These are phyloP conservation scores for Pseudochirops corinnae DNA, from an alignment of 2,797 vertebrate species.

Conservation along the genomic window DNA sequence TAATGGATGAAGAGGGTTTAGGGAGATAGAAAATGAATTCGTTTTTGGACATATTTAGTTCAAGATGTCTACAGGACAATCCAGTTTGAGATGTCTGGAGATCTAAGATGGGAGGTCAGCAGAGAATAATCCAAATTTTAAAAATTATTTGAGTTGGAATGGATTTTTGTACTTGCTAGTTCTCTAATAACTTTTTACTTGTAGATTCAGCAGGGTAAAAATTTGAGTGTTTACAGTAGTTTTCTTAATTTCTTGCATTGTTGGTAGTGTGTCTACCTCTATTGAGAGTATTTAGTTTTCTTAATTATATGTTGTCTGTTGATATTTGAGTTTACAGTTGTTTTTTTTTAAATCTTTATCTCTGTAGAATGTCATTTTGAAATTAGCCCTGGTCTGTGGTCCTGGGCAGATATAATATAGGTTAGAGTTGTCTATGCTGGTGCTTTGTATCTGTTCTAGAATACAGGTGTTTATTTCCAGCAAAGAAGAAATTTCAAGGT, in stretches of 20 bases:
- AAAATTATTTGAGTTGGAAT: neutral
- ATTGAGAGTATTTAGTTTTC: conserved; percentile 33
- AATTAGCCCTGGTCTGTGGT: neutral
- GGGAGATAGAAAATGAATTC: neutral
- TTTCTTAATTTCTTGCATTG: conserved; percentile 37
- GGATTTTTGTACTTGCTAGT: conserved; percentile 32
- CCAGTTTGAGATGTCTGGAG: neutral
- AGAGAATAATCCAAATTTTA: neutral
- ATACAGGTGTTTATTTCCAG: conserved; percentile 49
- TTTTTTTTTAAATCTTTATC: conserved; percentile 4
- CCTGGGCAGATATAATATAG: neutral
- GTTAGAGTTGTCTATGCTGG: conserved; percentile 9
- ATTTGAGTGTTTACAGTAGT: neutral
- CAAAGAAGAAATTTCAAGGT: conserved; percentile 18
- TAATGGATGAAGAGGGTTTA: neutral
- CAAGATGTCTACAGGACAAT: neutral
- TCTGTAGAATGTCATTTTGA: neutral
- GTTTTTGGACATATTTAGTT: neutral
- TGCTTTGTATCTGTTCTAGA: conserved; percentile 15
- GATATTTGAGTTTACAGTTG: conserved; percentile 7
- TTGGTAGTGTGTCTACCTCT: conserved; percentile 8
- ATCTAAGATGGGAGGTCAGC: neutral
- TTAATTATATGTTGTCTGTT: conserved; percentile 22
- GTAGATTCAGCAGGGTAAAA: neutral
- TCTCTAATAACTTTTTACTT: neutral